Base-by-base conservation (phyloP, 2,888 invertebrate genomes). In the Liposcelis brunnea region DNA sequence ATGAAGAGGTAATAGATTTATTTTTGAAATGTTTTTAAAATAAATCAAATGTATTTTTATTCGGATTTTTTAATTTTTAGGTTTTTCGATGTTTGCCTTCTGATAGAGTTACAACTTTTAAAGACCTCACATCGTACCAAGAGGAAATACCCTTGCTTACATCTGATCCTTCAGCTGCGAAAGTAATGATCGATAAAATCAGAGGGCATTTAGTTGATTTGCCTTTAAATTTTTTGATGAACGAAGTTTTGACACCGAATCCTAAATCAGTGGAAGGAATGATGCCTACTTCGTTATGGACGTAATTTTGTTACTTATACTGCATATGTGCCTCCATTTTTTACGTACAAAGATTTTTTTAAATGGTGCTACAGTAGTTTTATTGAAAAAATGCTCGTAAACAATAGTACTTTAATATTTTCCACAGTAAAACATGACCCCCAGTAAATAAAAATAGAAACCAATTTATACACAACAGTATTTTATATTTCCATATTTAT, bases 201-300 rank as follows among this genome's bases (percentile, higher is more conserved):
- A 37, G 82, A 74, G 95, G 94, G 1, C 74, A 81, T 61, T 60
- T 97, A 47, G 97, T 97, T 1, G 74, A 87, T 53, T 68, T 94
- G 59, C 95, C 97, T 1, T 64, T 91, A 44, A 72, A 84, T 48
- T 97, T 97, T 65, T 72, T 97, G n/a, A 74, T 75, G 56, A 75
- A 83, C 52, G 93, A 94, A 65, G 74, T 74, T 36, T 68, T 94
- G 36, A 84, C 83, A 14, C 94, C 94, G 6, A 75, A 79, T 44
- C 74, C 78, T 34, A 75, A 76, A 12, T 80, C 86, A 15, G 86
- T 86, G 61, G 94, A 95, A 62, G 87, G 87, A 42, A 78, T 95
- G 57, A 78, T 94, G 74, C 95, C 95, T 2, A 85, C 84, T 26
- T 72, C 84, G 2, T 68, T 95, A 15, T 97, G 95, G 93, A 93